Percentiles rank a stretch among this genome's conserved stretches.
These are phyloP conservation scores for Calameuta idolon DNA, from an alignment of 2,888 invertebrate genomes.

Conservation along the genomic window DNA sequence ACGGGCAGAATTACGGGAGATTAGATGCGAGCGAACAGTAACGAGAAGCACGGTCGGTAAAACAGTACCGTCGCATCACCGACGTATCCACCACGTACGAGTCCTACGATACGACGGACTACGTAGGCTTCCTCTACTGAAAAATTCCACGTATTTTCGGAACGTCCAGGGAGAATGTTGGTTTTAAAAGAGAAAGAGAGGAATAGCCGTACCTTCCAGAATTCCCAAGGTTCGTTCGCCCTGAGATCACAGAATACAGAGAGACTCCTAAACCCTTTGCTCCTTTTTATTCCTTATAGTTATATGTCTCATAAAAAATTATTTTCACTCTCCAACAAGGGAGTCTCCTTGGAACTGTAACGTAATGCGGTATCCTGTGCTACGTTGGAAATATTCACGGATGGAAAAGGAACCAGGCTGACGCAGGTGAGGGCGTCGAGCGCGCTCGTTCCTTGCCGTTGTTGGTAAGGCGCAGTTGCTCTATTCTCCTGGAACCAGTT, in stretches of 20 bases:
- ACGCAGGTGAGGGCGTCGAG: constrained; percentile 50
- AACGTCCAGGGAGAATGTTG: not conserved
- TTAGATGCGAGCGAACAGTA: constrained; percentile 55
- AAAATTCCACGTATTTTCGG: not conserved
- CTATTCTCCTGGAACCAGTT: constrained; percentile 66
- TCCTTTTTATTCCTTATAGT: not conserved
- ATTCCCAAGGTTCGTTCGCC: not conserved
- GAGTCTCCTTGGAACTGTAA: not conserved
- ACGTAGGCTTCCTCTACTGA: not conserved
- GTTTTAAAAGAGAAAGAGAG: not conserved
- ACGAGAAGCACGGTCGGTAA: constrained; percentile 54
- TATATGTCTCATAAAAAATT: not conserved
- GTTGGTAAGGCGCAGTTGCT: constrained; percentile 51
- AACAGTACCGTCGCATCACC: constrained; percentile 33
- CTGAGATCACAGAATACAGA: not conserved
- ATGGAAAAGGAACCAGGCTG: constrained; percentile 38
- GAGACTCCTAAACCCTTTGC: not conserved
- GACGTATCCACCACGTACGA: not conserved
- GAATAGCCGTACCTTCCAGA: not conserved
- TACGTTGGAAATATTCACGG: constrained; percentile 45
- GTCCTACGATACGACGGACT: not conserved
- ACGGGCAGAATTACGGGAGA: constrained; percentile 51
- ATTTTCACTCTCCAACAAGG: not conserved
- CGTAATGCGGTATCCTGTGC: not conserved
- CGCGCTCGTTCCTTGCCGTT: constrained; percentile 36